Conservation (phyloP, 2,113 vertebrate genomes). For the Coptodon bakossiorum region DNA sequence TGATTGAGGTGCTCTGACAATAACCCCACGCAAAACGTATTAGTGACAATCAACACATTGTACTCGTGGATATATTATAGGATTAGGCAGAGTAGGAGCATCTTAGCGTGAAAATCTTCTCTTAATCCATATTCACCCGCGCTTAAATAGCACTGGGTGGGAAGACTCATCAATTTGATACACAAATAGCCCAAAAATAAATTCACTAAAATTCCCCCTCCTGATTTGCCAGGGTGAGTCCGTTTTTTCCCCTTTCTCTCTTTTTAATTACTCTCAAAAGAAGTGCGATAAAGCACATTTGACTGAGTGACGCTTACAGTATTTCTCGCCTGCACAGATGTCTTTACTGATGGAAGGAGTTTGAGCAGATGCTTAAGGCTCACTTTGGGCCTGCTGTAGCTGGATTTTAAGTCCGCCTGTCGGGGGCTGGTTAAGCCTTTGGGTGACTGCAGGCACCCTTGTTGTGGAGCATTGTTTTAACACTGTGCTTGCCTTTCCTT, state of each 20-base stretch:
- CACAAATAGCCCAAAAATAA: constrained; percentile 24
- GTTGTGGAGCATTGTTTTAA: constrained; percentile 64
- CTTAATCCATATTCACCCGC: constrained; percentile 65
- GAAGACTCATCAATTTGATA: constrained; percentile 41
- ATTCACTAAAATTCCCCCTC: background rate
- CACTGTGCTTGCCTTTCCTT: constrained; percentile 49
- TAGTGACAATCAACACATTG: constrained; percentile 72
- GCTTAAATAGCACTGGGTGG: constrained; percentile 30
- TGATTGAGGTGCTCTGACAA: constrained; percentile 53
- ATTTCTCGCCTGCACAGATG: background rate
- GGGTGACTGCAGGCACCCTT: constrained; percentile 26
- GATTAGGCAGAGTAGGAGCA: constrained; percentile 64
- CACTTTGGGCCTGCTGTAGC: constrained; percentile 7
- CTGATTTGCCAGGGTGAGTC: background rate
- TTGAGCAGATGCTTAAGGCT: background rate
- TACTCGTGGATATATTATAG: constrained; percentile 53
- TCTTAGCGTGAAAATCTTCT: constrained; percentile 65
- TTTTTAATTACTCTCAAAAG: background rate
- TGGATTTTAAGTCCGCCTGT: background rate
- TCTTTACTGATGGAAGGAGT: background rate
- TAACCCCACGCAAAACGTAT: constrained; percentile 59
- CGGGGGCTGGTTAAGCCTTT: constrained; percentile 7
- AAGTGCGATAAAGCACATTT: background rate
- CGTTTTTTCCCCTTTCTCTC: background rate
- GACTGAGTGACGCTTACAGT: background rate